Evolutionary conservation across 2,113 vertebrate genomes (phyloP).

Genomic region (Nipponia nippon): DNA sequence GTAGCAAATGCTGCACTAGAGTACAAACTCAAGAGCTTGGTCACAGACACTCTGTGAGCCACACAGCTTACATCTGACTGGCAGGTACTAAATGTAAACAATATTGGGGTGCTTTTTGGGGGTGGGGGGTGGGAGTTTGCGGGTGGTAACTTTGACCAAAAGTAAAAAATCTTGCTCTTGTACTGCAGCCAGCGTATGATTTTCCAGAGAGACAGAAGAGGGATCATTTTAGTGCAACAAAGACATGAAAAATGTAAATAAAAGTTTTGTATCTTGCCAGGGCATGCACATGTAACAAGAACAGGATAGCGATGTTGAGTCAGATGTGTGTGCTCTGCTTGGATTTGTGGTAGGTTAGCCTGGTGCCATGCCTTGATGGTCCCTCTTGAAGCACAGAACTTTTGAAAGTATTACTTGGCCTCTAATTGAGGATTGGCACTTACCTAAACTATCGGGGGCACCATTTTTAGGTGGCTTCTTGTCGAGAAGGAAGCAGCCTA

Average conservation of each 20-base stretch:
- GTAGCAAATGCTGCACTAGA: conserved; percentile 81
- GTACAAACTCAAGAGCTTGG: conserved; percentile 68
- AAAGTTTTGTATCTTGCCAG: conserved; percentile 36
- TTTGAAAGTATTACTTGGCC: conserved; percentile 74
- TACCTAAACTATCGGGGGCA: conserved; percentile 50
- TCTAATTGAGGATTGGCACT: conserved; percentile 73
- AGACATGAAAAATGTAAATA: conserved; percentile 52
- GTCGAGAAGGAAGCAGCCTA: conserved; percentile 42
- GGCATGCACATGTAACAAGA: not conserved
- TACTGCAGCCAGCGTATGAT: conserved; percentile 73
- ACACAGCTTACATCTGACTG: conserved; percentile 47
- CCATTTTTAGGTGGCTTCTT: conserved; percentile 50
- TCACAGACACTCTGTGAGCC: conserved; percentile 36
- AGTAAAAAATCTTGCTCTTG: conserved; percentile 68
- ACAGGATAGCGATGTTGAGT: conserved; percentile 1
- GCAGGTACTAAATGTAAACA: conserved; percentile 67
- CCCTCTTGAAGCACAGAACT: conserved; percentile 80
- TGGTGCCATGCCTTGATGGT: conserved; percentile 64
- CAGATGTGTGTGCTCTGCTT: conserved; percentile 7
- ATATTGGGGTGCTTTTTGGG: conserved; percentile 40
- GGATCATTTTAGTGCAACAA: conserved; percentile 57
- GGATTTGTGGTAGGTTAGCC: conserved; percentile 60
- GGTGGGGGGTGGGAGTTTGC: conserved; percentile 49
- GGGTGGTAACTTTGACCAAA: conserved; percentile 71
- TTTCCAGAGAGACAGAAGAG: conserved; percentile 61